phyloP scores from a whole-genome alignment of 2,797 vertebrate species.

The Argyrosomus regius region DNA sequence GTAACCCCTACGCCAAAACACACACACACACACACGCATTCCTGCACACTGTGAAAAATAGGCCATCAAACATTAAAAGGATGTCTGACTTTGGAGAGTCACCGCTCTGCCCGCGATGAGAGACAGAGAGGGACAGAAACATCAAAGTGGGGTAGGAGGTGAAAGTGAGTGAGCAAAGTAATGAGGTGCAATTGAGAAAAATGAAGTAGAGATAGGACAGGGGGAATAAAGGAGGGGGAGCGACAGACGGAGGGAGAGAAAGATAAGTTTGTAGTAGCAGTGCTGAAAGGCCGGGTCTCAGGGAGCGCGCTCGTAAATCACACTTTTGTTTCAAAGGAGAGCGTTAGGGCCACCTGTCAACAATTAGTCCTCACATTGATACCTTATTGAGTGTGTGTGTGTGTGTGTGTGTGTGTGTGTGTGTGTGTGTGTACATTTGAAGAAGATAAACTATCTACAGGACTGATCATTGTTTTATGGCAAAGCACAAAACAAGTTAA shows the following conservation, averaged over 20 bases:
- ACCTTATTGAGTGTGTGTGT: constrained; percentile 51
- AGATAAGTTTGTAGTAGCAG: constrained; percentile 77
- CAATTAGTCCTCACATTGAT: constrained; percentile 82
- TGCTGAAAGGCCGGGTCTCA: constrained; percentile 74
- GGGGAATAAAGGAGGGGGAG: constrained; percentile 36
- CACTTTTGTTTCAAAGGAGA: constrained; percentile 83
- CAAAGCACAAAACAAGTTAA: not conserved
- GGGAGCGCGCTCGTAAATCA: constrained; percentile 82
- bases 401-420: constrained; percentile 18
- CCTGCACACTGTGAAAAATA: constrained; percentile 62
- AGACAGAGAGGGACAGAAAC: constrained; percentile 59
- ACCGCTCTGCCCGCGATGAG: constrained; percentile 50
- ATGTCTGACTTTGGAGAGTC: constrained; percentile 61
- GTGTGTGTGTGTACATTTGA: constrained; percentile 15
- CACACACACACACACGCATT: constrained; percentile 52
- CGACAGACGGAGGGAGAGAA: constrained; percentile 34
- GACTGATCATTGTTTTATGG: constrained; percentile 17
- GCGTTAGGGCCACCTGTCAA: constrained; percentile 84
- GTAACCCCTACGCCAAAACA: constrained; percentile 43
- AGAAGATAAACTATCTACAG: constrained; percentile 38
- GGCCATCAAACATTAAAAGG: constrained; percentile 70
- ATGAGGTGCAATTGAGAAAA: constrained; percentile 78
- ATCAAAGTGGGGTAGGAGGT: constrained; percentile 75
- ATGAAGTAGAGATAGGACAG: constrained; percentile 62
- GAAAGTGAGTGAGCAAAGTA: constrained; percentile 76